A percentile compares a stretch with the other conserved stretches of the same genome.
These are phyloP conservation scores for Triplophysa bombifrons DNA, from an alignment of 2,797 vertebrate species.

Conservation along the genomic window DNA sequence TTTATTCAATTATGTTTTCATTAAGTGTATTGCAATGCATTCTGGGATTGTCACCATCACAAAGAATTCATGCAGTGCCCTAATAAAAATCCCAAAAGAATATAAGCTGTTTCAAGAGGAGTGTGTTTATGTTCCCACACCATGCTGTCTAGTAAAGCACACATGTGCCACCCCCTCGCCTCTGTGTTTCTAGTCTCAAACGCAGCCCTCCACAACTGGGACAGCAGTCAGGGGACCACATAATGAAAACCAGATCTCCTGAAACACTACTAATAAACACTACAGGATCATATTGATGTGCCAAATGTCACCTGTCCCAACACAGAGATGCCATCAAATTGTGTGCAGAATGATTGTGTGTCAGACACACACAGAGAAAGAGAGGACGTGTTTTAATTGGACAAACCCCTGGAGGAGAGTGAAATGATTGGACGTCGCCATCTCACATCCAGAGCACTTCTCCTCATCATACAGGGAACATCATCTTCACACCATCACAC, in stretches of 20 bases:
- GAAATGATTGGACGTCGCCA: constrained; percentile 12
- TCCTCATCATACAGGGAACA: constrained; percentile 19
- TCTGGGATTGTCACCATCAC: background rate
- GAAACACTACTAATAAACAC: background rate
- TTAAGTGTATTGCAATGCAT: background rate
- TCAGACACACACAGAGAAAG: background rate
- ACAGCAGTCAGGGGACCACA: background rate
- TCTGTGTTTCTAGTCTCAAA: background rate
- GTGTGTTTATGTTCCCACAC: background rate
- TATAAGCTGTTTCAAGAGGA: no score
- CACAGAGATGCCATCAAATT: background rate
- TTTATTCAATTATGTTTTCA: no score
- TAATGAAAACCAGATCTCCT: background rate
- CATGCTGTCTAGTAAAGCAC: background rate
- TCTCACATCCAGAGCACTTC: constrained; percentile 12
- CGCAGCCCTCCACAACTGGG: background rate
- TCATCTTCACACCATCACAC: constrained; percentile 18
- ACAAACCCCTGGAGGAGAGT: constrained; percentile 9
- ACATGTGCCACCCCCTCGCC: background rate
- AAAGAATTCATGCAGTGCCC: background rate
- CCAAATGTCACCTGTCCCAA: background rate
- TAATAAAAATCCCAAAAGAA: background rate
- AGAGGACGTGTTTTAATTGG: constrained; percentile 12
- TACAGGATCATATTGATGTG: background rate
- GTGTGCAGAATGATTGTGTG: background rate